Evolutionary conservation across 2,797 vertebrate genomes (phyloP).

Genomic region (Psittacula derbiana): DNA sequence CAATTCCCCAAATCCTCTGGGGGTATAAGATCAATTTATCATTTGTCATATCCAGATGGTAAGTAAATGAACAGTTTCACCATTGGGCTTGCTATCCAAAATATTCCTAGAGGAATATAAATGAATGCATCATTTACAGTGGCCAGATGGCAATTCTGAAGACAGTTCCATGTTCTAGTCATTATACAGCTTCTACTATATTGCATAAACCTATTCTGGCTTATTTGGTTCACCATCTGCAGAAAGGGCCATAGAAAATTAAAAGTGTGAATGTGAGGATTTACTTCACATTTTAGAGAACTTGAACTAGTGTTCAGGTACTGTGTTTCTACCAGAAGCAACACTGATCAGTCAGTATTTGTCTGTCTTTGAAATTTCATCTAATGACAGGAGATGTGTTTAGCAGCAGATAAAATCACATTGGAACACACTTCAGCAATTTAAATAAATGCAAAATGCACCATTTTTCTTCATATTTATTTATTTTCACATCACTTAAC

Average conservation of each 20-base stretch:
- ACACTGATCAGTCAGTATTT: background rate
- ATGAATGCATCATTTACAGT: conserved; percentile 43
- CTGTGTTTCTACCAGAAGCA: background rate
- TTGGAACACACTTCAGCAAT: background rate
- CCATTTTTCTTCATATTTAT: background rate
- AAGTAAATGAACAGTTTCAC: conserved; percentile 49
- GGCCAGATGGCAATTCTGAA: conserved; percentile 51
- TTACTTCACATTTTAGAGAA: background rate
- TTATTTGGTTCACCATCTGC: background rate
- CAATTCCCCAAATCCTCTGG: background rate
- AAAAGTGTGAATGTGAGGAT: background rate
- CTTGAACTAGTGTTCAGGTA: background rate
- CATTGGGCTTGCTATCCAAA: conserved; percentile 12
- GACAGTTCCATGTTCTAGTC: background rate
- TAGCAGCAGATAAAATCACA: background rate
- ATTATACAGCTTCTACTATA: background rate
- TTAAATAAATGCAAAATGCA: background rate
- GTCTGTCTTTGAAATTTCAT: background rate
- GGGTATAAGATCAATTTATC: conserved; percentile 45
- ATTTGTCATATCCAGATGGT: conserved; percentile 59
- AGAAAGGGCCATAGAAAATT: background rate
- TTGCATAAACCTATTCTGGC: background rate
- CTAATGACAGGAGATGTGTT: background rate
- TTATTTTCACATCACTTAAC: background rate
- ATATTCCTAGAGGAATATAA: conserved; percentile 52